Percentiles rank a stretch among this genome's conserved stretches.
These are phyloP conservation scores for Staurois parvus DNA, from an alignment of 2,797 vertebrate species.

Conservation along the genomic window DNA sequence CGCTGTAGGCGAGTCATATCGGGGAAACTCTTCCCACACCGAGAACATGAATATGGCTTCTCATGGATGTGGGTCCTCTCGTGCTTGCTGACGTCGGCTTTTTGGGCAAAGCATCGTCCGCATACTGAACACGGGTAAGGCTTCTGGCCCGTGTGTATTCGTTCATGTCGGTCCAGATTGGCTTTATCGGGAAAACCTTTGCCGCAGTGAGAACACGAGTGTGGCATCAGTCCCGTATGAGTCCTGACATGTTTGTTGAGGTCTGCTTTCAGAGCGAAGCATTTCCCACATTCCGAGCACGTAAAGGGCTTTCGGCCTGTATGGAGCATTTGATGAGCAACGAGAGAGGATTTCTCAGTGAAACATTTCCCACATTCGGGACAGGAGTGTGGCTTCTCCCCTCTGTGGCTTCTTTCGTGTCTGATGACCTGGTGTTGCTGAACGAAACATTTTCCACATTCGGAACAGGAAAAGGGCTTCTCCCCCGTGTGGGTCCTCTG, in stretches of 20 bases:
- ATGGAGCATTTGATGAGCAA: neutral
- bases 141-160: neutral
- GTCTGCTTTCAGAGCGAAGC: conserved; percentile 66
- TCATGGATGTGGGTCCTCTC: neutral
- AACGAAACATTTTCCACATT: neutral
- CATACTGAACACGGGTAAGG: neutral
- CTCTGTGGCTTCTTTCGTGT: neutral
- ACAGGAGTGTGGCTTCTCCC: neutral
- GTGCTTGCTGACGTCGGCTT: neutral
- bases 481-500: neutral
- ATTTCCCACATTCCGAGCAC: conserved; percentile 63
- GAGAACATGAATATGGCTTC: conserved; percentile 3
- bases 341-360: neutral
- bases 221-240: neutral
- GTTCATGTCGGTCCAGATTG: neutral
- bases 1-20: neutral
- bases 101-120: neutral
- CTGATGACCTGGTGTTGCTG: neutral
- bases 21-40: neutral
- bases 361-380: neutral
- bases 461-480: neutral
- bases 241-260: neutral
- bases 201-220: neutral
- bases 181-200: neutral
- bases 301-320: neutral